These are phyloP conservation scores for Calyptommatus sinebrachiatus DNA, from an alignment of 2,113 vertebrate genomes.

Conservation along the genomic window DNA sequence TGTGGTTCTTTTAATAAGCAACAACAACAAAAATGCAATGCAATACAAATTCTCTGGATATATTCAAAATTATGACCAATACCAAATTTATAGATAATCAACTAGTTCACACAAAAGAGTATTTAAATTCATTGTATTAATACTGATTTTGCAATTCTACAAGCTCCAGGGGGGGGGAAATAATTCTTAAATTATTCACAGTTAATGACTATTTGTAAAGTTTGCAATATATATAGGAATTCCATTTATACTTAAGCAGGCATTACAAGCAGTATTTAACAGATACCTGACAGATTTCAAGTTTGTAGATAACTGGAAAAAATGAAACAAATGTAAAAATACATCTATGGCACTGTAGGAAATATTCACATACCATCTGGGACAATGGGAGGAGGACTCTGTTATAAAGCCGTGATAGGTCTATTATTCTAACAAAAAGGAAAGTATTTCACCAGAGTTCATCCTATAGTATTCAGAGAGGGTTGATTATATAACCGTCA, in stretches of 20 bases:
- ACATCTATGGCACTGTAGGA: neutral
- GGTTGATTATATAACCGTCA: no score
- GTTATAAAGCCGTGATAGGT: no score
- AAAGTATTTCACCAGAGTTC: neutral
- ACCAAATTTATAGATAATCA: neutral
- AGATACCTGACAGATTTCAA: neutral
- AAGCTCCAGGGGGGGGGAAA: slow-evolving; percentile 33
- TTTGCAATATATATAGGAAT: slow-evolving; percentile 3
- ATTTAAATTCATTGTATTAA: neutral
- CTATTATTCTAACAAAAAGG: no score
- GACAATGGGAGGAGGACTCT: neutral
- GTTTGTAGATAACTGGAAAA: neutral
- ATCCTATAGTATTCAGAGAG: neutral
- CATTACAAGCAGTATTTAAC: neutral
- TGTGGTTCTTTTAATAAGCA: neutral
- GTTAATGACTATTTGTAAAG: slow-evolving; percentile 30
- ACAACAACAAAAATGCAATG: rapidly evolving
- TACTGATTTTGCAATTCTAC: slow-evolving; percentile 3
- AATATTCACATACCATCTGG: neutral
- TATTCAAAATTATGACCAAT: neutral
- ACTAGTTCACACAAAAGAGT: neutral
- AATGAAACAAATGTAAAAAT: neutral
- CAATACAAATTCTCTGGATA: neutral
- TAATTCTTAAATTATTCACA: slow-evolving; percentile 25
- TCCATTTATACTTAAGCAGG: neutral